A percentile compares a stretch with the other conserved stretches of the same genome.
Conservation (phyloP, 2,888 invertebrate species). For the Lucinisca nassula region DNA sequence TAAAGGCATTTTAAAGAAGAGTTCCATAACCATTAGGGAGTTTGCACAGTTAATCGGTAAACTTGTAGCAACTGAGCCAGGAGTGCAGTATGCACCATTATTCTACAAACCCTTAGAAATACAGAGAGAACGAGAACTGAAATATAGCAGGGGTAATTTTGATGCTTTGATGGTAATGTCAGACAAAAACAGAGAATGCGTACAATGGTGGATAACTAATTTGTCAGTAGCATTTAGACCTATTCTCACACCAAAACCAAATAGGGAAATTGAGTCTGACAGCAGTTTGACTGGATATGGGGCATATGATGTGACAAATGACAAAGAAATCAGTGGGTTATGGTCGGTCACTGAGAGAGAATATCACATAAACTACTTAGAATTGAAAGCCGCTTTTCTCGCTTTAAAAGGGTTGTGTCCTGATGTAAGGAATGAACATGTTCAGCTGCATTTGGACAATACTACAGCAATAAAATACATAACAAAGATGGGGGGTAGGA, state of each 20-base stretch:
- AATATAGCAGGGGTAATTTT: constrained; percentile 24
- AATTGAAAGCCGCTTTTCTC: constrained; percentile 35
- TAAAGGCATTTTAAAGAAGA: not conserved
- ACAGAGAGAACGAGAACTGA: constrained; percentile 33
- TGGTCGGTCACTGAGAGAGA: too few species aligned
- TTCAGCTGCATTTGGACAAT: too few species aligned
- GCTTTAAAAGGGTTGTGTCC: too few species aligned
- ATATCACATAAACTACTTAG: constrained; percentile 45
- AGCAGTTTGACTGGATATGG: constrained; percentile 48
- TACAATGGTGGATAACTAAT: constrained; percentile 59
- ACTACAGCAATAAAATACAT: constrained; percentile 19
- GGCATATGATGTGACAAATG: constrained; percentile 9
- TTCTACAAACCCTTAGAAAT: constrained; percentile 48
- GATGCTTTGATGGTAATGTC: constrained; percentile 7
- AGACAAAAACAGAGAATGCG: not conserved
- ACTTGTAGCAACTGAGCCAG: constrained; percentile 44
- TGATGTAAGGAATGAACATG: too few species aligned
- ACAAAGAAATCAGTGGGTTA: too few species aligned
- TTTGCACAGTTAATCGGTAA: constrained; percentile 48
- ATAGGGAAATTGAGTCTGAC: constrained; percentile 39
- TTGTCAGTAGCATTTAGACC: constrained; percentile 1
- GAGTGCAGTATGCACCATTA: constrained; percentile 38
- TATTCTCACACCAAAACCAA: not conserved
- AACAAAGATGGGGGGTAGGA: constrained; percentile 36
- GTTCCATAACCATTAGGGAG: constrained; percentile 17